Percentiles rank a stretch among this genome's conserved stretches.
Evolutionary conservation across 2,113 vertebrate genomes (phyloP).

Genomic region (Onychorhynchus coronatus): DNA sequence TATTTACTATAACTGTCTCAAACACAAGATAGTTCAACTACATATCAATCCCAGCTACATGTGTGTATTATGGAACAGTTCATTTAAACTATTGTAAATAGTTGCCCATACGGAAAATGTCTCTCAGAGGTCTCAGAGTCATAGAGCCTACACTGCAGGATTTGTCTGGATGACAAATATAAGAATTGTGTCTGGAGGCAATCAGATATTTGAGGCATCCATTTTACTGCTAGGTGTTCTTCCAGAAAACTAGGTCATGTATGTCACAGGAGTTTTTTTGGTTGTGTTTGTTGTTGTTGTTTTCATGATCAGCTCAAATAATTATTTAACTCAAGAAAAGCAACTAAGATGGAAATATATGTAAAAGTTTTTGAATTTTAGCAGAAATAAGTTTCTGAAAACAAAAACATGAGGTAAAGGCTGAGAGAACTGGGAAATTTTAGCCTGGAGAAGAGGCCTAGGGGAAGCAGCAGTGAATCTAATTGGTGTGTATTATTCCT

Average conservation of each 20-base stretch:
- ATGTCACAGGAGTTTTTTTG: neutral
- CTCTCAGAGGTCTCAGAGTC: neutral
- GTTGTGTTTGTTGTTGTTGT: neutral
- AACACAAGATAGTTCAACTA: neutral
- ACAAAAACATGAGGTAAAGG: neutral
- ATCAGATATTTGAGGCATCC: neutral
- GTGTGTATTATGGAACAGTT: neutral
- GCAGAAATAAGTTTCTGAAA: neutral
- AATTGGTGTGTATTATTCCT: neutral
- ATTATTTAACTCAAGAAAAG: neutral
- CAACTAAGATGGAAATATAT: neutral
- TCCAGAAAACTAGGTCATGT: neutral
- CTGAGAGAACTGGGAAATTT: neutral
- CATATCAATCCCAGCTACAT: neutral
- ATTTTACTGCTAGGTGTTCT: neutral
- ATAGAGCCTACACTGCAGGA: neutral
- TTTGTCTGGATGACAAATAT: neutral
- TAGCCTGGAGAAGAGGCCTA: neutral
- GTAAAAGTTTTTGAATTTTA: neutral
- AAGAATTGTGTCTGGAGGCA: neutral
- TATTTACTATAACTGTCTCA: neutral
- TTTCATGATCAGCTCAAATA: neutral
- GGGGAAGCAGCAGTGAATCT: neutral
- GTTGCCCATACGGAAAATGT: neutral
- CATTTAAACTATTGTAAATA: neutral